Evolutionary conservation across 2,113 vertebrate genomes (phyloP).

Genomic region (Passer domesticus): DNA sequence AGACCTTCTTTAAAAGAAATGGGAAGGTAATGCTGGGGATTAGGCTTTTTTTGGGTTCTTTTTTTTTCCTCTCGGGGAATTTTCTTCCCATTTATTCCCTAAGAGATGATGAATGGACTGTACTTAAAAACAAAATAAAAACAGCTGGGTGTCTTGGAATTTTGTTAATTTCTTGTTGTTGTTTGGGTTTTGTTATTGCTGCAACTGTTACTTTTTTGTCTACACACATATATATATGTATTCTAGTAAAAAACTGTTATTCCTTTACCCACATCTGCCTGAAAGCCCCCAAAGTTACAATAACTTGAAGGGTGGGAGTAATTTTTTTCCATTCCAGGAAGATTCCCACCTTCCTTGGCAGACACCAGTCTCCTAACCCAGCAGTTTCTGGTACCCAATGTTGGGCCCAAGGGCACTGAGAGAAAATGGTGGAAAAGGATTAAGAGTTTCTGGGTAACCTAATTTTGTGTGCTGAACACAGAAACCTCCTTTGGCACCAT

Average conservation of each 20-base stretch:
- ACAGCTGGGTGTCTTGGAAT: background rate
- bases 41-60: background rate
- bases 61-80: background rate
- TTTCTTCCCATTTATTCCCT: background rate
- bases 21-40: background rate
- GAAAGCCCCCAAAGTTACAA: background rate
- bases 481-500: fast-evolving
- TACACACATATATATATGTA: background rate
- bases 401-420: fast-evolving
- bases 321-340: background rate
- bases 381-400: background rate
- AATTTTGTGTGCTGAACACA: background rate
- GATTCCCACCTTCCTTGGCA: background rate
- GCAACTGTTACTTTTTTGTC: background rate
- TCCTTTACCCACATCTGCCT: background rate
- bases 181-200: background rate
- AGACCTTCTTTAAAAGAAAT: background rate
- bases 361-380: background rate
- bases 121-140: background rate
- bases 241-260: background rate
- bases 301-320: background rate
- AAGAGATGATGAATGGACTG: background rate
- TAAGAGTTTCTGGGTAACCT: background rate
- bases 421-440: background rate
- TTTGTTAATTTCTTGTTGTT: background rate